Base-by-base conservation (phyloP, 2,113 vertebrate genomes). In the Centropristis striata region DNA sequence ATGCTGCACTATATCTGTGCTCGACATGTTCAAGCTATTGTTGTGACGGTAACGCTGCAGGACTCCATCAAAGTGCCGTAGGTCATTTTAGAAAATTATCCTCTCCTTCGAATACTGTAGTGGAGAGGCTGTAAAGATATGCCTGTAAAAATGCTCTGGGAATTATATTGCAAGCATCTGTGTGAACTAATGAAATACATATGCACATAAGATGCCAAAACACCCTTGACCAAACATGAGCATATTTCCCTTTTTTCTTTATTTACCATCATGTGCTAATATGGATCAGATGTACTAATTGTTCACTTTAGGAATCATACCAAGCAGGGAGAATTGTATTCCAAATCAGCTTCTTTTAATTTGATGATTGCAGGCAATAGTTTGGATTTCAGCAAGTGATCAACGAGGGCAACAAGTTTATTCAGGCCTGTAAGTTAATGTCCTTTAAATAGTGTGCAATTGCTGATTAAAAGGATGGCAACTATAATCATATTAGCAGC, bases 101-200 rank as follows among this genome's bases (percentile, higher is more conserved):
- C 51, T 53, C 57, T 57, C 58, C 54, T 81, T 68, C 27, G 21
- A 85, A 87, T 79, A 90, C 88, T 88, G 85, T 90, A 88, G 89
- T 63, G 80, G 81, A 53, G 74, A 59, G 84, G 81, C 77, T 79
- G 85, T 91, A 89, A 92, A 93, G 75, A 86, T 90, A 92, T 90
- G 81, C 75, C 86, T 85, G 78, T 92, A 90, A 92, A 93, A 93
- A 84, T 76, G 68, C 85, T 80, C 75, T 67, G 25, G 83, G 65
- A 92, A 91, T 91, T 94, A 91, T 93, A 94, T 86, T 88, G 90
- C 78, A 73, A 90, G 91, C 92, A 93, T 94, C 87, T 93, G 92
- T 86, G 80, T 83, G 65, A 88, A 78, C 88, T 93, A 94, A 93
- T 93, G 83, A 90, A 90, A 93, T 78, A 63, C 87, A 60, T 89